Evolutionary conservation across 2,113 vertebrate genomes (phyloP), one percentile per base, ranked within the genome.

Genomic region (Illadopsis cleaveri): DNA sequence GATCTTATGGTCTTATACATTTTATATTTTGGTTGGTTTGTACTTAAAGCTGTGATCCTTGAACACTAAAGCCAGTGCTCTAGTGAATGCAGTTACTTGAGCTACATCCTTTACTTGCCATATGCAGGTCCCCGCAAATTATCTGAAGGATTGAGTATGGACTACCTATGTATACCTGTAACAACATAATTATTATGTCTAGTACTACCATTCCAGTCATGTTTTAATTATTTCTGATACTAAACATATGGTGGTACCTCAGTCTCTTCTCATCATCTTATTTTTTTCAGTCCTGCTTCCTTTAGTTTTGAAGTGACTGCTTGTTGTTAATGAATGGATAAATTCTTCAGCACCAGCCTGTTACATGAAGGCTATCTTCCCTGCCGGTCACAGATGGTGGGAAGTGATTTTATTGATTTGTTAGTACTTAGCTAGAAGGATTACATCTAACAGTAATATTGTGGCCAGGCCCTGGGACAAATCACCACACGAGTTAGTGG

Each of bases 371-470:
- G 40, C 58, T 94, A 12, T 78, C 66, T 90, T 91, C 57, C 70
- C 54, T 73, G 51, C 75, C 0, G 0, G 75, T 90, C 9, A 2
- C 85, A 96, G 90, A 90, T 86, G 90, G 71, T 0, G 1, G 71
- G 64, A 89, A 88, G 76, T 70, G 62, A 80, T 94, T 86, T 94
- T 92, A 91, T 80, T 86, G 85, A 92, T 92, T 85, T 85, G 78
- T 77, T 91, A 95, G 40, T 87, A 77, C 90, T 89, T 80, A 82
- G 75, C 78, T 88, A 86, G 94, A 72, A 83, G 64, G 71, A 94
- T 94, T 93, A 94, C 83, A 68, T 78, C 56, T 66, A 94, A 60
- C 51, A 90, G 64, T 70, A 85, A 92, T 78, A 81, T 81, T 1
- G 18, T 38, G 57, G 64, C 72, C 68, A 93, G 85, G 37, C 44